phyloP scores from a whole-genome alignment of 2,888 invertebrate species.

The Cetonia aurata region DNA sequence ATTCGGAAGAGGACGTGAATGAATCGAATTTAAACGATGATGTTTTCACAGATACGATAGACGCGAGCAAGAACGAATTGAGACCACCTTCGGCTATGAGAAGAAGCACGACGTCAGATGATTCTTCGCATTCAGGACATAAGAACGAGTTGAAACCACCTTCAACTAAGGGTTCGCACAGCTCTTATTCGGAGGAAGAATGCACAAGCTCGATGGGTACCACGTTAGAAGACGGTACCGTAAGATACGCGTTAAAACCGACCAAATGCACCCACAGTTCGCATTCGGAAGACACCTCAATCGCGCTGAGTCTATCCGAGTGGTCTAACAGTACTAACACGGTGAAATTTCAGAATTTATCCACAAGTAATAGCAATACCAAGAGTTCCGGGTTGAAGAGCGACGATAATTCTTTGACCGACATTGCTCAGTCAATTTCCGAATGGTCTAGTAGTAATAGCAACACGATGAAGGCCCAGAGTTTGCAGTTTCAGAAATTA shows the following conservation, averaged over 20 bases:
- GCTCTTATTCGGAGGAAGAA: conserved; percentile 82
- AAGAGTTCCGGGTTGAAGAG: conserved; percentile 78
- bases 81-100: conserved; percentile 64
- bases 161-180: conserved; percentile 68
- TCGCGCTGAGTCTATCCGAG: conserved; percentile 87
- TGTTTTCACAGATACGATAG: conserved; percentile 64
- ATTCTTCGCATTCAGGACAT: conserved; percentile 62
- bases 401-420: conserved; percentile 81
- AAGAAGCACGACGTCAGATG: conserved; percentile 63
- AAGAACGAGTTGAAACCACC: conserved; percentile 58
- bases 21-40: conserved; percentile 66
- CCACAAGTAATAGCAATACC: conserved; percentile 73
- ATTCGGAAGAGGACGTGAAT: conserved; percentile 68
- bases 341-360: conserved; percentile 83
- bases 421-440: conserved; percentile 83
- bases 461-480: conserved; percentile 78
- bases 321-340: conserved; percentile 92
- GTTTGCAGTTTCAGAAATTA: conserved; percentile 64
- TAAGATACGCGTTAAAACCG: conserved; percentile 82
- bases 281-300: conserved; percentile 88
- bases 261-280: conserved; percentile 87
- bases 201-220: conserved; percentile 81
- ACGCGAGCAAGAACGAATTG: conserved; percentile 59
- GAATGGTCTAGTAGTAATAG: conserved; percentile 87
- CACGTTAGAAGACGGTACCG: conserved; percentile 82